phyloP scores from a whole-genome alignment of 1,140 invertebrate genomes.

The Andricus grossulariae region DNA sequence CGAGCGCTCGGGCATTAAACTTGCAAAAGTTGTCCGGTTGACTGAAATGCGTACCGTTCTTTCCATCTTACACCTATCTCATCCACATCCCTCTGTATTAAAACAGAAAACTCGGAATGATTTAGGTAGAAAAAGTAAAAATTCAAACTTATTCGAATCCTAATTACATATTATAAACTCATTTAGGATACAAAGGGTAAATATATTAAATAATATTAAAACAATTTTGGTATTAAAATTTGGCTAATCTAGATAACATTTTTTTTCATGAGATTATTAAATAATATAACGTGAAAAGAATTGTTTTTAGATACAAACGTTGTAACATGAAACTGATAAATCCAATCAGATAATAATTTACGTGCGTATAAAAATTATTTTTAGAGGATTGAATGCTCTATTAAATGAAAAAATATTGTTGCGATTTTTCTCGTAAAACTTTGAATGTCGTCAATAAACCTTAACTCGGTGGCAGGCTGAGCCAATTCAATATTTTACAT shows the following conservation, averaged over 20 bases:
- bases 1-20: constrained; percentile 72
- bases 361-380: constrained; percentile 17
- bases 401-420: constrained; percentile 28
- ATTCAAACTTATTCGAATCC: neutral
- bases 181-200: neutral
- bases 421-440: constrained; percentile 29
- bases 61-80: neutral
- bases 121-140: constrained; percentile 1
- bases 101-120: constrained; percentile 11
- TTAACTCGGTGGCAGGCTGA: constrained; percentile 25
- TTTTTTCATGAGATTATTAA: no score
- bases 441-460: constrained; percentile 16
- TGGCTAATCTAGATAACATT: no score
- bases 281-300: neutral
- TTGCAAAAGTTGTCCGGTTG: constrained; percentile 72
- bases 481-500: constrained; percentile 28
- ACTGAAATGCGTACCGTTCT: constrained; percentile 70
- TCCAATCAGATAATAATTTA: constrained; percentile 7
- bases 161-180: neutral
- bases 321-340: constrained; percentile 14
- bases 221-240: no score
- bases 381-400: constrained; percentile 15
- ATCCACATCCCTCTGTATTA: neutral
- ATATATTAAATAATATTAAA: no score
- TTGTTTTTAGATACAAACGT: neutral